Percentiles rank a stretch among this genome's conserved stretches.
Conservation (phyloP, 2,888 invertebrate species). For the Sesamia inferens region DNA sequence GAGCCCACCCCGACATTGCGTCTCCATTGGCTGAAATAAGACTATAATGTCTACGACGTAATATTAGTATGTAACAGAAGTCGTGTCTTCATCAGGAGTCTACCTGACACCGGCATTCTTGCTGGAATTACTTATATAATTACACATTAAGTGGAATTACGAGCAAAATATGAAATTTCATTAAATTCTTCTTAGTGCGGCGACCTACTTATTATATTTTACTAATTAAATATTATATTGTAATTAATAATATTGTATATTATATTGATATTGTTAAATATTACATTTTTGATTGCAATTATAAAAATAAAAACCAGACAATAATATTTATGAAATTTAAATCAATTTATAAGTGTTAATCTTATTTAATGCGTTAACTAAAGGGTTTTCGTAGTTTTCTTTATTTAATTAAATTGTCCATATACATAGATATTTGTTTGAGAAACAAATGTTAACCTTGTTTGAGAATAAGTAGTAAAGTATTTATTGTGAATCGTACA, state of each 20-base stretch:
- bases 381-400: too few species aligned
- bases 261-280: too few species aligned
- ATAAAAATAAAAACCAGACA: too few species aligned
- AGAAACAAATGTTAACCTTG: conserved; percentile 3
- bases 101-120: conserved; percentile 29
- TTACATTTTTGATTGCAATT: too few species aligned
- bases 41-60: conserved; percentile 8
- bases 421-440: conserved; percentile 24
- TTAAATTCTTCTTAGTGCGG: conserved; percentile 53
- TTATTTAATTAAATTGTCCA: too few species aligned
- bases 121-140: conserved; percentile 51
- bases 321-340: too few species aligned
- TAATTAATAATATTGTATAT: too few species aligned
- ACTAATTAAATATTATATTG: background rate
- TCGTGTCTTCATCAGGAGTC: conserved; percentile 1
- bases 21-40: conserved; percentile 2
- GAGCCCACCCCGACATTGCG: background rate
- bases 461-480: conserved; percentile 6
- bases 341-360: too few species aligned
- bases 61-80: conserved; percentile 15
- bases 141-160: conserved; percentile 36
- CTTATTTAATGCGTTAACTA: too few species aligned
- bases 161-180: conserved; percentile 53
- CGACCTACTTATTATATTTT: conserved; percentile 15
- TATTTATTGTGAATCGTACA: too few species aligned